phyloP scores from a whole-genome alignment of 2,888 invertebrate species.

The Tipula unca region DNA sequence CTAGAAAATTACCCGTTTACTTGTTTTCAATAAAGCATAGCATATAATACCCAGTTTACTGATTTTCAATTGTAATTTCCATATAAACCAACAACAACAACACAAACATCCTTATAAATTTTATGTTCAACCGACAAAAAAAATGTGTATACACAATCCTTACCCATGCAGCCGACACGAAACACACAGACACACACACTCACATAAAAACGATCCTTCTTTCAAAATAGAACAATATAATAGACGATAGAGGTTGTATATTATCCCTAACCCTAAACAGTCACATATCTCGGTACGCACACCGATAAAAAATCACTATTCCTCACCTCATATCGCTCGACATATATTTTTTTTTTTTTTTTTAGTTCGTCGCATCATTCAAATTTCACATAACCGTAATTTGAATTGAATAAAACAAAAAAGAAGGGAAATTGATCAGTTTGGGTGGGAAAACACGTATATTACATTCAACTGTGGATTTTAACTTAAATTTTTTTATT shows the following conservation, averaged over 20 bases:
- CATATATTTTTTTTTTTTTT: too few relatives aligned
- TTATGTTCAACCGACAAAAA: background rate
- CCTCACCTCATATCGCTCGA: too few relatives aligned
- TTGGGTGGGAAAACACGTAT: too few relatives aligned
- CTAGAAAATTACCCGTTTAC: constrained; percentile 14
- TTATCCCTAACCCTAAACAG: background rate
- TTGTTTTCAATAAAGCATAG: background rate
- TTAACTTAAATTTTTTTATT: too few relatives aligned
- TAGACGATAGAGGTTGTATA: background rate
- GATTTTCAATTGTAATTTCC: background rate
- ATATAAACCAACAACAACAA: background rate
- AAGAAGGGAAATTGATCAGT: background rate
- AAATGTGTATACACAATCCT: background rate
- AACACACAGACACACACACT: background rate
- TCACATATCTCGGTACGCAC: too few relatives aligned
- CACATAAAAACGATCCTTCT: background rate
- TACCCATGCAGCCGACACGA: too few relatives aligned
- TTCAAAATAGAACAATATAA: background rate
- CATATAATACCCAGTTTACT: constrained; percentile 4
- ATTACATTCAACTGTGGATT: too few relatives aligned
- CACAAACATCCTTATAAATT: background rate
- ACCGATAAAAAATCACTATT: background rate
- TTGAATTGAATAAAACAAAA: background rate
- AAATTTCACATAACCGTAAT: background rate
- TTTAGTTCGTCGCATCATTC: background rate